Evolutionary conservation across 2,888 invertebrate genomes (phyloP).

Genomic region (Patella caerulea): DNA sequence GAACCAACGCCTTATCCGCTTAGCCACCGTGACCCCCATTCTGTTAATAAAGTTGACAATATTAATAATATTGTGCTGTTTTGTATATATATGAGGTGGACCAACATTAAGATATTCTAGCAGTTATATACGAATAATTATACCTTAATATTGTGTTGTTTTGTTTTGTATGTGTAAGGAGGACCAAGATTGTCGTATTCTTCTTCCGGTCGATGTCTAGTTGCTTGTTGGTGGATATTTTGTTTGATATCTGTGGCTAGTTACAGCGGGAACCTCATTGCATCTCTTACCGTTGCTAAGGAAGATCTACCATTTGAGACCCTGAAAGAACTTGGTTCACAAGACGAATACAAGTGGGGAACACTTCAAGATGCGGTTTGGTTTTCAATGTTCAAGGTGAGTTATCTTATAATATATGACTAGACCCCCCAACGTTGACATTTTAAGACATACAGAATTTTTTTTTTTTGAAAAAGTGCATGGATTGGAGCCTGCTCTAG

Average conservation of each 20-base stretch:
- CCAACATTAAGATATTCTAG: no score
- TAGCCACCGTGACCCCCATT: no score
- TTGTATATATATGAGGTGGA: no score
- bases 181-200: slow-evolving; percentile 53
- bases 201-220: slow-evolving; percentile 50
- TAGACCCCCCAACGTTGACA: no score
- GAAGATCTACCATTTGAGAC: slow-evolving; percentile 57
- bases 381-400: slow-evolving; percentile 49
- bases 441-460: no score
- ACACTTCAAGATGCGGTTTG: slow-evolving; percentile 41
- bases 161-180: slow-evolving; percentile 35
- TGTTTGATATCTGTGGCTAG: slow-evolving; percentile 54
- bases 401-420: neutral
- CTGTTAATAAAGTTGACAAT: no score
- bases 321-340: slow-evolving; percentile 49
- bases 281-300: slow-evolving; percentile 61
- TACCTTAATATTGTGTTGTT: no score
- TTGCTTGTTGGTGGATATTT: slow-evolving; percentile 58
- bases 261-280: slow-evolving; percentile 66
- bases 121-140: no score
- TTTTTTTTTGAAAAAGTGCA: no score
- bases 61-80: no score
- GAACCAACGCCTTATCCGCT: no score
- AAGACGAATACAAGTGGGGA: slow-evolving; percentile 54
- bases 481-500: no score